Conservation (phyloP, 1,140 invertebrate species). For the Philotrypesis tridentata region DNA sequence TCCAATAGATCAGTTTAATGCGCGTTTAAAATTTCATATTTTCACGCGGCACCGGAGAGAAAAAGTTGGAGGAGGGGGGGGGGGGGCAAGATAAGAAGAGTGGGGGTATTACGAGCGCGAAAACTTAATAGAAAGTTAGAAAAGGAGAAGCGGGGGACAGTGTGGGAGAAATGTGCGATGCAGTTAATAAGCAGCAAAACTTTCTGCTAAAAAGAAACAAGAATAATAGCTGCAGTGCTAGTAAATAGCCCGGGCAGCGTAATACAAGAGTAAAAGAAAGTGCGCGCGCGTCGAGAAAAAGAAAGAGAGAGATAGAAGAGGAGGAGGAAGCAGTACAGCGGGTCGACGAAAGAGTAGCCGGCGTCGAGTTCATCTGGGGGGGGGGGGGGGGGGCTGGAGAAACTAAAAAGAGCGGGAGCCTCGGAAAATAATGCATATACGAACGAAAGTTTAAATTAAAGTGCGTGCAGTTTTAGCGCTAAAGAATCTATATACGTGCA, state of each 20-base stretch:
- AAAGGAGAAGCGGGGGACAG: background rate
- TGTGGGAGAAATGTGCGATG: conserved; percentile 14
- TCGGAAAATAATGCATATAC: conserved; percentile 7
- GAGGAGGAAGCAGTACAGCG: background rate
- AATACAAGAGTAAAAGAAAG: conserved; percentile 22
- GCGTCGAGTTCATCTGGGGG: no score
- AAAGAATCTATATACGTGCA: background rate
- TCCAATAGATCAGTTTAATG: no score
- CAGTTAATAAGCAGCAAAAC: conserved; percentile 28
- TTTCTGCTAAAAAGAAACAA: conserved; percentile 15
- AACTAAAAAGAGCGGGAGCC: background rate
- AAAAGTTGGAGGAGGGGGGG: no score
- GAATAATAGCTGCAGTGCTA: conserved; percentile 22
- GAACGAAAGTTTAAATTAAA: conserved; percentile 11
- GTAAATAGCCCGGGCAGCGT: conserved; percentile 26
- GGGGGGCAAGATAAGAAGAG: no score
- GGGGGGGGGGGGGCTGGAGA: no score
- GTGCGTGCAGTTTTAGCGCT: background rate
- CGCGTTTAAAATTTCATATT: no score
- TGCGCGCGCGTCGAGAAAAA: background rate
- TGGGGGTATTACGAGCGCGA: no score
- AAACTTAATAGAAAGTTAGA: conserved; percentile 1
- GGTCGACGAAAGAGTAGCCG: no score
- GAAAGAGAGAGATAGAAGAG: background rate
- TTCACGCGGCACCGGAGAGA: no score